Evolutionary conservation across 2,797 vertebrate species (phyloP).

Genomic region (Mormyrops attenuatus): DNA sequence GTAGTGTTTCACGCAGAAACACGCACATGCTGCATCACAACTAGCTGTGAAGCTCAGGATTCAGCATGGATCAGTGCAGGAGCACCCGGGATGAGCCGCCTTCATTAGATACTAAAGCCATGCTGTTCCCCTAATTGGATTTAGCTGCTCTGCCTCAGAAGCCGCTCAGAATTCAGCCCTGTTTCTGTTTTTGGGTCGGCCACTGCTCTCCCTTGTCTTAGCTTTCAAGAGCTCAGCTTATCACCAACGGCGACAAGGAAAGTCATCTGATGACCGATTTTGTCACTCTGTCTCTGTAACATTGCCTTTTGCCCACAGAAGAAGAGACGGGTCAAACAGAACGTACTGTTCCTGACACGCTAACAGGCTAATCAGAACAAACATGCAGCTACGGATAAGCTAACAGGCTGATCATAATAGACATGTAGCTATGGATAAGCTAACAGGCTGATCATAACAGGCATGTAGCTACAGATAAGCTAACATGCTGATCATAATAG

Average conservation of each 20-base stretch:
- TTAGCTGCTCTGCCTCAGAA: background rate
- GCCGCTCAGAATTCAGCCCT: background rate
- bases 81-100: background rate
- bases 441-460: background rate
- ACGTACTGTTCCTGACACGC: background rate
- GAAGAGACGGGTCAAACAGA: background rate
- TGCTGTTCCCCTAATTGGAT: slow-evolving; percentile 16
- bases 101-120: slow-evolving; percentile 17
- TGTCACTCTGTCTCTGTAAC: background rate
- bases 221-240: background rate
- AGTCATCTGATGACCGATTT: background rate
- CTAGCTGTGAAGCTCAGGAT: background rate
- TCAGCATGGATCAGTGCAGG: background rate
- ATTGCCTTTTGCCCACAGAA: background rate
- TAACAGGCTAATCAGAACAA: background rate
- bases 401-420: background rate
- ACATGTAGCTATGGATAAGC: background rate
- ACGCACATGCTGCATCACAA: background rate
- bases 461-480: background rate
- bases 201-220: background rate
- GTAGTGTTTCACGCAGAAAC: background rate
- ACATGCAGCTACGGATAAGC: background rate
- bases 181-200: background rate
- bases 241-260: background rate
- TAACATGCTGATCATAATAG: no score